Conservation (phyloP, 2,113 vertebrate species). For the Gasterosteus aculeatus region DNA sequence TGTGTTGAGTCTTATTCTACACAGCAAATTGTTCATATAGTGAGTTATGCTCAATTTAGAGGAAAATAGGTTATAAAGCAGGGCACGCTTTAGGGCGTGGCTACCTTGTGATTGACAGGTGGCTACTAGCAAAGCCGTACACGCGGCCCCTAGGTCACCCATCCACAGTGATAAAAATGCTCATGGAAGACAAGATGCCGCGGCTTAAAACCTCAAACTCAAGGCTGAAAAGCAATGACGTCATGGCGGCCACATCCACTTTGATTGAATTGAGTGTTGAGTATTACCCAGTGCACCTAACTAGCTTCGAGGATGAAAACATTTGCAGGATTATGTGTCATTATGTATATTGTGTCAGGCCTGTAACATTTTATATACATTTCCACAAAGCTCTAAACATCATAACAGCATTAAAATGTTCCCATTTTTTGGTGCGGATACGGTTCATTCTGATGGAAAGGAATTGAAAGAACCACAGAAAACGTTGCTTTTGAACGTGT, state of each 20-base stretch:
- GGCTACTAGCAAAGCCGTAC: not conserved
- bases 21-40: not conserved
- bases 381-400: not conserved
- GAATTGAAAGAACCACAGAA: constrained; percentile 6
- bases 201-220: not conserved
- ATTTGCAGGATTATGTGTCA: not conserved
- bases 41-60: not conserved
- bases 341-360: not conserved
- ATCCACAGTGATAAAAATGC: not conserved
- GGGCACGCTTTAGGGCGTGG: not conserved
- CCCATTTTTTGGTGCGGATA: not conserved
- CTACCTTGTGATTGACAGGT: not conserved
- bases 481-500: constrained; percentile 6
- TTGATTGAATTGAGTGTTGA: not conserved
- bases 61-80: not conserved
- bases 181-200: not conserved
- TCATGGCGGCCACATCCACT: not conserved
- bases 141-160: not conserved
- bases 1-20: not conserved
- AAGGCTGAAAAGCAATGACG: not conserved
- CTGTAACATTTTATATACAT: not conserved
- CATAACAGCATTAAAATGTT: not conserved
- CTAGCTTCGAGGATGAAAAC: not conserved
- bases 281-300: not conserved
- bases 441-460: constrained; percentile 4